A percentile compares a stretch with the other conserved stretches of the same genome.
Conservation (phyloP, 2,888 invertebrate species). For the Thalpophila matura region DNA sequence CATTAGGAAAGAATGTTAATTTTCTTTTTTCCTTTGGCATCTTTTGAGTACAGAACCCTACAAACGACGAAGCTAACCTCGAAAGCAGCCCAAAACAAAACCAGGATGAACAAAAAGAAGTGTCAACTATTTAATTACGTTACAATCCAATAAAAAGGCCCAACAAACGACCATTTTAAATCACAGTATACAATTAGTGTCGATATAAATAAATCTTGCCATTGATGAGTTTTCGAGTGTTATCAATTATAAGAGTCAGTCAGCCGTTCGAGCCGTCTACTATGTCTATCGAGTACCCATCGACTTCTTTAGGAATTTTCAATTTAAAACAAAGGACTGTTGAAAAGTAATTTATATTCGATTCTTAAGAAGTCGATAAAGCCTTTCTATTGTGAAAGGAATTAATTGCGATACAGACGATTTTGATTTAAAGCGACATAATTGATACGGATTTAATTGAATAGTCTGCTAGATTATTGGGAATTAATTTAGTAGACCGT, state of each 20-base stretch:
- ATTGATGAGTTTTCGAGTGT: constrained; percentile 51
- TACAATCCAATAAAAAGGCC: constrained; percentile 23
- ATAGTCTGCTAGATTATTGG: not conserved
- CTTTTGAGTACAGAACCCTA: too few species aligned
- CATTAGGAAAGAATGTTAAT: too few species aligned
- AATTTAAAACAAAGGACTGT: constrained; percentile 59
- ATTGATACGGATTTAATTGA: constrained; percentile 12
- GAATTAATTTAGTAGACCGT: not conserved
- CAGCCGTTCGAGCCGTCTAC: constrained; percentile 38
- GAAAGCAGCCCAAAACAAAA: not conserved
- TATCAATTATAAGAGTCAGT: constrained; percentile 63
- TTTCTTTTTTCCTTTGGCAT: too few species aligned
- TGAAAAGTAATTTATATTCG: constrained; percentile 50
- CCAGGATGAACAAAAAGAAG: not conserved
- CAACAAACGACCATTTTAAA: constrained; percentile 47
- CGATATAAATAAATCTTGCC: constrained; percentile 61
- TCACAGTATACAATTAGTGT: constrained; percentile 56
- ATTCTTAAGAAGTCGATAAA: constrained; percentile 45
- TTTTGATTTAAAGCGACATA: constrained; percentile 18
- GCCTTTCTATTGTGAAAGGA: constrained; percentile 31
- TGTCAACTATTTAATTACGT: constrained; percentile 24
- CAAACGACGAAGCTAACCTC: too few species aligned
- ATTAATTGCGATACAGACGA: constrained; percentile 27
- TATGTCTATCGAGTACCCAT: constrained; percentile 29
- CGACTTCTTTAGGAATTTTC: constrained; percentile 49